Conservation (phyloP, 1,140 invertebrate species). For the Triops cancriformis region DNA sequence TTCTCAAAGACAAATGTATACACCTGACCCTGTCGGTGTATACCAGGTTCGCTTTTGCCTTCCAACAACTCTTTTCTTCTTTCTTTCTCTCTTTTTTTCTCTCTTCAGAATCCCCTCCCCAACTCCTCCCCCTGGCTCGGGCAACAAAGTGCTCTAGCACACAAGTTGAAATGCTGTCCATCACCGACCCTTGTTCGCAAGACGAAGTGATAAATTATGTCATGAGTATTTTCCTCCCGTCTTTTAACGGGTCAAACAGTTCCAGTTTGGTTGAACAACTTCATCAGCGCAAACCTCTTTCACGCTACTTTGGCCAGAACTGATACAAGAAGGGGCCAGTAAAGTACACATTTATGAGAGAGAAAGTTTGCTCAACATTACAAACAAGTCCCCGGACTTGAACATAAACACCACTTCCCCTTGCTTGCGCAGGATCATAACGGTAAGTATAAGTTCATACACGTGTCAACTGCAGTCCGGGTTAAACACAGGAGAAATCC, state of each 20-base stretch:
- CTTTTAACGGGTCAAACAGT: background rate
- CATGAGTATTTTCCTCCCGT: background rate
- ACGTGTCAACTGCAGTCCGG: too few species aligned
- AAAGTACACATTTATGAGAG: background rate
- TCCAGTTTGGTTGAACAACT: background rate
- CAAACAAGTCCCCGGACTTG: background rate
- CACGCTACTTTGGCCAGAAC: background rate
- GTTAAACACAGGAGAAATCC: too few species aligned
- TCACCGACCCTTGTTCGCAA: background rate
- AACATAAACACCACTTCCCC: background rate
- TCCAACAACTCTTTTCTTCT: background rate
- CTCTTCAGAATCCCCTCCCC: background rate
- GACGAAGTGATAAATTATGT: background rate
- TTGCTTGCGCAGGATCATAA: too few species aligned
- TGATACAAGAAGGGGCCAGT: background rate
- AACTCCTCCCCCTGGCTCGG: background rate
- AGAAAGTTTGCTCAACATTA: slow-evolving; percentile 4
- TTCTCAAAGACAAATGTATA: slow-evolving; percentile 10
- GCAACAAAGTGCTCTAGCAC: slow-evolving; percentile 1
- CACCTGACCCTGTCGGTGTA: slow-evolving; percentile 9
- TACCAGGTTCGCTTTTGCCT: background rate
- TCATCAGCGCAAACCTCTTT: slow-evolving; percentile 5
- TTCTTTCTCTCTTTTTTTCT: background rate
- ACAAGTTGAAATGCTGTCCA: slow-evolving; percentile 1
- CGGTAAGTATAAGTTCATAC: too few species aligned